These are phyloP conservation scores for Rhabdomys dilectus DNA, from an alignment of 2,113 vertebrate genomes.

Conservation along the genomic window DNA sequence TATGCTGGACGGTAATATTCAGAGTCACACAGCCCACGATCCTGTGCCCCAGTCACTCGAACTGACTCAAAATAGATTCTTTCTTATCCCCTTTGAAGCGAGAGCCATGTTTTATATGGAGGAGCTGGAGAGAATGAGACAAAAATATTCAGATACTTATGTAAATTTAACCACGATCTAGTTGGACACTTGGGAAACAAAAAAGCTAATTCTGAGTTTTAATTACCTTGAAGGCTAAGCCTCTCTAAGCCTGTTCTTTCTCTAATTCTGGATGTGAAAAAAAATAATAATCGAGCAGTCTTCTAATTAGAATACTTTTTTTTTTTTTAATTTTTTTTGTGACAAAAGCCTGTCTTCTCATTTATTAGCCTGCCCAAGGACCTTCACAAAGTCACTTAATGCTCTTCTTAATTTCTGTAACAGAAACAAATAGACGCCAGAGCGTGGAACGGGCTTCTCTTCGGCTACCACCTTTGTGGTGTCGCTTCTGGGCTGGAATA, in stretches of 20 bases:
- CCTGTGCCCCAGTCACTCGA: not conserved
- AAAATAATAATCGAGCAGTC: slow-evolving; percentile 63
- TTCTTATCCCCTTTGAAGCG: not conserved
- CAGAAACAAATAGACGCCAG: slow-evolving; percentile 80
- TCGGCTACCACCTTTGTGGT: slow-evolving; percentile 50
- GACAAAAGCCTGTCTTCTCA: slow-evolving; percentile 45
- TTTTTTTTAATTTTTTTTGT: slow-evolving; percentile 79
- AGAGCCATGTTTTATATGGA: not conserved
- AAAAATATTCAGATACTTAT: slow-evolving; percentile 73
- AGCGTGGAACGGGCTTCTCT: slow-evolving; percentile 66
- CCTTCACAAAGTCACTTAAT: slow-evolving; percentile 71
- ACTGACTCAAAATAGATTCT: not conserved
- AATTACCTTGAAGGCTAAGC: slow-evolving; percentile 84
- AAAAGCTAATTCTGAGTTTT: slow-evolving; percentile 84
- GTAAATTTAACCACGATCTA: slow-evolving; percentile 82
- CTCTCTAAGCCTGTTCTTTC: slow-evolving; percentile 81
- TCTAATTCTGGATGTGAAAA: slow-evolving; percentile 69
- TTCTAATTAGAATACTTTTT: slow-evolving; percentile 85
- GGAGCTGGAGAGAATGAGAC: not conserved
- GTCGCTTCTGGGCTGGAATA: slow-evolving; percentile 75
- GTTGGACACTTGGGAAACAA: slow-evolving; percentile 78
- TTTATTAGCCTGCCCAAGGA: slow-evolving; percentile 77
- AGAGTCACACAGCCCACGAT: not conserved
- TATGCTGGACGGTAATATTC: not conserved
- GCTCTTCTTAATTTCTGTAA: slow-evolving; percentile 83